Conservation (phyloP, 2,113 vertebrate genomes). For the Oenanthe melanoleuca region DNA sequence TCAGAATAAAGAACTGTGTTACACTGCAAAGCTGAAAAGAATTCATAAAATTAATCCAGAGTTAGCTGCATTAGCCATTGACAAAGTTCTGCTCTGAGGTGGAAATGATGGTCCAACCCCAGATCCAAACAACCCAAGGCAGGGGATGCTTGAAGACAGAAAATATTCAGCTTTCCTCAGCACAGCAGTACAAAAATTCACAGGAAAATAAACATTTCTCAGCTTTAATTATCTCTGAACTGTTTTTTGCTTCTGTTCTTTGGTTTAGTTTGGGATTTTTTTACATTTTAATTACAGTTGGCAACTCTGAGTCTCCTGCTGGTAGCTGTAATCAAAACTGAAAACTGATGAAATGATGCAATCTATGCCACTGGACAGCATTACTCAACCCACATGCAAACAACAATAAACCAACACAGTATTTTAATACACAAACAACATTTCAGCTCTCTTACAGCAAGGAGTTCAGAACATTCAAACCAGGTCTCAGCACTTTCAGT, state of each 20-base stretch:
- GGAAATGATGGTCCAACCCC: background rate
- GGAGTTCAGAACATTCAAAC: background rate
- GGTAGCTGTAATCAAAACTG: constrained; percentile 31
- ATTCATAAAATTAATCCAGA: background rate
- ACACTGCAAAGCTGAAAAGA: background rate
- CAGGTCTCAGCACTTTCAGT: background rate
- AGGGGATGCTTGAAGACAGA: background rate
- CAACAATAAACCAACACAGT: background rate
- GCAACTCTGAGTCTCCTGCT: constrained; percentile 19
- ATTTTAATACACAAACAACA: background rate
- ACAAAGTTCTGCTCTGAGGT: background rate
- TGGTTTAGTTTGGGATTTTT: background rate
- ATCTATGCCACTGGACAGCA: background rate
- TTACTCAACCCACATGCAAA: background rate
- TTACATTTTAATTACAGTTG: constrained; percentile 41
- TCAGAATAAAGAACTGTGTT: background rate
- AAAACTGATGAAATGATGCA: constrained; percentile 36
- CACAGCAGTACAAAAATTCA: background rate
- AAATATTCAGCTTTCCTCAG: background rate
- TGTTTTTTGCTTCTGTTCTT: background rate
- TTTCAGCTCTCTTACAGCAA: background rate
- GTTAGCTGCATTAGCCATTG: background rate
- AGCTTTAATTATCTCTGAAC: constrained; percentile 24
- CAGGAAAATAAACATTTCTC: constrained; percentile 6
- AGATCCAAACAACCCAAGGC: background rate